These are phyloP conservation scores for Endotricha flammealis DNA, from an alignment of 2,888 invertebrate species.

Conservation along the genomic window DNA sequence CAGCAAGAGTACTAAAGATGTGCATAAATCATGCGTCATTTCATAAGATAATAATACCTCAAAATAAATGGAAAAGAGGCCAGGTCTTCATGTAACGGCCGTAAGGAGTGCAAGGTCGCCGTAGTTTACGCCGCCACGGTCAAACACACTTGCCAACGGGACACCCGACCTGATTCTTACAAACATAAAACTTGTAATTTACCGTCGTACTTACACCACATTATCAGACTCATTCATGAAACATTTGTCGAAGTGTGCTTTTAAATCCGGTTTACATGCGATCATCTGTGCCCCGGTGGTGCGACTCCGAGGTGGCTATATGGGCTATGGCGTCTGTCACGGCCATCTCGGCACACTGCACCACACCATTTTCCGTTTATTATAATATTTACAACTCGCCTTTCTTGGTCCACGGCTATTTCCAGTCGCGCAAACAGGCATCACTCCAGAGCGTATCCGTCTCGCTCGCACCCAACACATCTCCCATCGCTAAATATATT, in stretches of 20 bases:
- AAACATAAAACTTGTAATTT: conserved; percentile 20
- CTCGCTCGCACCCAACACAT: conserved; percentile 48
- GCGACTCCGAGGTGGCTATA: conserved; percentile 48
- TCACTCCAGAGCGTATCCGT: conserved; percentile 55
- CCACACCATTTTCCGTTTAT: conserved; percentile 73
- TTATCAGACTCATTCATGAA: conserved; percentile 42
- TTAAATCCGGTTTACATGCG: no score
- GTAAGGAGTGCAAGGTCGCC: conserved; percentile 14
- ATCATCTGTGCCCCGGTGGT: conserved; percentile 25
- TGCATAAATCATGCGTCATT: not conserved
- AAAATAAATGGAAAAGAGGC: conserved; percentile 8
- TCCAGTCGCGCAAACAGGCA: conserved; percentile 64
- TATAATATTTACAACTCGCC: conserved; percentile 78
- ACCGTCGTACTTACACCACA: conserved; percentile 29
- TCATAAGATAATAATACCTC: not conserved
- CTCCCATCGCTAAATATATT: conserved; percentile 66
- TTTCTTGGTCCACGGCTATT: conserved; percentile 80
- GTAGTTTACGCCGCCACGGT: conserved; percentile 7
- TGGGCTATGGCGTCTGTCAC: conserved; percentile 48
- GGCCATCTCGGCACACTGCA: conserved; percentile 77
- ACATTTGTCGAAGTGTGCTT: conserved; percentile 28
- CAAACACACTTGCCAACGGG: conserved; percentile 42
- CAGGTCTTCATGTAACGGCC: conserved; percentile 5
- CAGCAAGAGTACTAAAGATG: not conserved
- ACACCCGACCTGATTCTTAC: conserved; percentile 38